phyloP scores from a whole-genome alignment of 2,797 vertebrate species.

The Macropodus opercularis region DNA sequence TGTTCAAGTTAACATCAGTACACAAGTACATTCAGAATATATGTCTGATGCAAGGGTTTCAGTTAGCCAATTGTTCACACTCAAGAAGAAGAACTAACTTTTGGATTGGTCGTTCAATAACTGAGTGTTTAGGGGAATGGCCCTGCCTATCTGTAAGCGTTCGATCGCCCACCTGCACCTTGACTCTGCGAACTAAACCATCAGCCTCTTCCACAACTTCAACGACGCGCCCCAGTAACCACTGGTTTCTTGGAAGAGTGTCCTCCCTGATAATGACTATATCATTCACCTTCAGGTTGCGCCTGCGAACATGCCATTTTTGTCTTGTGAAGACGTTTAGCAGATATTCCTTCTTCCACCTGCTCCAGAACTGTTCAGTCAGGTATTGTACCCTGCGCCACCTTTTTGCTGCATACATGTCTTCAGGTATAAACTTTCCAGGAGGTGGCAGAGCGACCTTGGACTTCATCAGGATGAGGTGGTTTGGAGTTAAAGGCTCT shows the following conservation, averaged over 20 bases:
- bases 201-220: neutral
- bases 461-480: neutral
- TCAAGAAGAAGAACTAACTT: too few relatives aligned
- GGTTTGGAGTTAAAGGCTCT: neutral
- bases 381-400: neutral
- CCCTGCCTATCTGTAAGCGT: too few relatives aligned
- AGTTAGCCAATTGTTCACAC: too few relatives aligned
- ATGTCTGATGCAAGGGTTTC: too few relatives aligned
- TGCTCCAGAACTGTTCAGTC: neutral
- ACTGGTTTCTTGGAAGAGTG: neutral
- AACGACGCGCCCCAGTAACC: neutral
- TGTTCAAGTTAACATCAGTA: too few relatives aligned
- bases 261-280: neutral
- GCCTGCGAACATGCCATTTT: neutral
- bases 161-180: too few relatives aligned
- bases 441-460: neutral
- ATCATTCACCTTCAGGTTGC: slow-evolving; percentile 4
- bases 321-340: neutral
- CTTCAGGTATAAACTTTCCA: neutral
- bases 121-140: too few relatives aligned
- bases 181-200: neutral
- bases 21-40: too few relatives aligned
- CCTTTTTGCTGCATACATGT: neutral
- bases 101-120: too few relatives aligned
- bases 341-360: slow-evolving; percentile 10